Percentiles rank a stretch among this genome's conserved stretches.
phyloP scores from a whole-genome alignment of 2,113 vertebrate genomes.

The Eubucco bourcierii region DNA sequence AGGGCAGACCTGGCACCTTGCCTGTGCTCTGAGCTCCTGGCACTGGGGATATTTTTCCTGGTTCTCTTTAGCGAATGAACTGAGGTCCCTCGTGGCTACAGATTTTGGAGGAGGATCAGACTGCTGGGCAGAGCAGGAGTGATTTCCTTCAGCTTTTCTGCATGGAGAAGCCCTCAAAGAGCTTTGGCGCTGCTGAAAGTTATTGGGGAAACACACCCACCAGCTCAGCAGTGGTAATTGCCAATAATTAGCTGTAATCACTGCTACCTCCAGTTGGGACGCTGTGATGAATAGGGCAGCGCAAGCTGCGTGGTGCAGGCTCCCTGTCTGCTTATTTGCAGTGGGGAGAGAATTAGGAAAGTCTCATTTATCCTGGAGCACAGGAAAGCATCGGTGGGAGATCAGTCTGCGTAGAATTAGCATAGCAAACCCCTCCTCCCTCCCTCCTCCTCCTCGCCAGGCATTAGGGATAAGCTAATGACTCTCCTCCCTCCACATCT shows the following conservation, averaged over 20 bases:
- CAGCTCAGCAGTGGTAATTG: neutral
- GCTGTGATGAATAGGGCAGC: neutral
- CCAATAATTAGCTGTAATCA: constrained; percentile 31
- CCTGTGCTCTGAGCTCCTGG: accelerated
- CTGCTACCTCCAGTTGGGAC: neutral
- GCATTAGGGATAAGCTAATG: neutral
- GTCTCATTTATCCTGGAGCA: constrained; percentile 40
- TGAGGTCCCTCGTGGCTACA: neutral
- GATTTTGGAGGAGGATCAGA: neutral
- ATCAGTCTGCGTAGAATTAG: neutral
- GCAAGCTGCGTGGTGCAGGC: neutral
- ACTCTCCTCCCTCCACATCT: constrained; percentile 28
- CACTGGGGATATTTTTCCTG: neutral
- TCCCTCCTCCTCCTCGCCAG: neutral
- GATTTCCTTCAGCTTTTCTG: neutral
- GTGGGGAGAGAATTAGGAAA: constrained; percentile 24
- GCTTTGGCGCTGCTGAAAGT: constrained; percentile 8
- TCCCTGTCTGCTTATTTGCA: constrained; percentile 29
- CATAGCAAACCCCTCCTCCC: neutral
- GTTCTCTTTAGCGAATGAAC: accelerated
- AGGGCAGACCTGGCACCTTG: accelerated
- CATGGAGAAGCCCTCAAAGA: neutral
- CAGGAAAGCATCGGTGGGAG: neutral
- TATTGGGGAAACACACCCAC: constrained; percentile 1
- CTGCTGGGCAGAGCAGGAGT: neutral